Evolutionary conservation across 2,888 invertebrate species (phyloP), one percentile per base, ranked within the genome.

Genomic region (Acrobasis repandana): DNA sequence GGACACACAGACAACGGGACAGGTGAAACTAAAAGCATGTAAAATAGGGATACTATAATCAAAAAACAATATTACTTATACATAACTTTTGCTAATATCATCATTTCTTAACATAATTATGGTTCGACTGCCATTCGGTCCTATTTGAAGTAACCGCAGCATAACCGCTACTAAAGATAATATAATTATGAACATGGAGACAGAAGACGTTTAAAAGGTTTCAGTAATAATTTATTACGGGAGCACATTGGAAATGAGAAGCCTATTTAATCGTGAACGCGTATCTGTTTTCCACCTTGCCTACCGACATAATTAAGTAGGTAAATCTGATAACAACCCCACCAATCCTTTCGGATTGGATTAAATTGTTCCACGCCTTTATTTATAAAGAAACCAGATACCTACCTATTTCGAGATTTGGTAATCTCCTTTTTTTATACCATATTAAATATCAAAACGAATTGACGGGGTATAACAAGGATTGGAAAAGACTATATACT

Each of bases 271-370:
- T 18, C 56, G 15, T 34, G 34, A 47, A 57, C 15, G 33, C 47
- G 34, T 34, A 57, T 57, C 57, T 48, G 48, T 34, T 57, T 57
- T 57, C 57, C 16, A 48, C 34, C 48, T 48, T 33, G 28, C 47
- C 48, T 47, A 47, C 47, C 48, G 15, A 48, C 33, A 48, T 57
- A 57, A 57, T 57, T 57, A 57, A 57, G 33, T 33, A 57, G 57
- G 57, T 57, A 57, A 59, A 67, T 65, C 61, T 66, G 65, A 72
- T 66, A 66, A 65, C 61, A 57, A 58, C 62, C 62, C 60, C 61
- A 69, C 60, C 61, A 69, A 71, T 65, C 72, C 64, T 61, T 56
- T 47, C 48, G 64, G 67, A 71, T 73, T 67, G 67, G 67, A 70
- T n/a, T n/a, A n/a, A n/a, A n/a, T 72, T 73, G 68, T 66, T 49